Conservation (phyloP, 2,797 vertebrate genomes). For the Artibeus jamaicensis region DNA sequence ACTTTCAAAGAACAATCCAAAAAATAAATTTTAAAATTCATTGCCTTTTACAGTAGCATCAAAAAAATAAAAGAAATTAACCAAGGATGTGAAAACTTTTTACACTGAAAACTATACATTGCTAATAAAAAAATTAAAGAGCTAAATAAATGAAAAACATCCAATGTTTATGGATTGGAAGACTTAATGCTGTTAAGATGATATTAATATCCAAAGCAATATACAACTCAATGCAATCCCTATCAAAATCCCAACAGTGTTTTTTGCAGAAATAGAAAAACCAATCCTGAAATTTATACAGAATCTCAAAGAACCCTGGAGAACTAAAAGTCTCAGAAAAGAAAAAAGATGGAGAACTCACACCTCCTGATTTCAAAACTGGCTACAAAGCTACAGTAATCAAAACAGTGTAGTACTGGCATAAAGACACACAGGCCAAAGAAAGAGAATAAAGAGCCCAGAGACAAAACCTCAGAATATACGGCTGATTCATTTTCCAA, state of each 20-base stretch:
- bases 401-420: not conserved
- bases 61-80: not conserved
- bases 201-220: not conserved
- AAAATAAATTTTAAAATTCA: not conserved
- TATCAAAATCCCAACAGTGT: not conserved
- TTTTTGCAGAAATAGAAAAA: not conserved
- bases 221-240: not conserved
- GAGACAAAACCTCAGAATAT: not conserved
- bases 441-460: not conserved
- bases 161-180: not conserved
- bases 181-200: not conserved
- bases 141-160: not conserved
- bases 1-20: not conserved
- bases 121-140: not conserved
- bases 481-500: not conserved
- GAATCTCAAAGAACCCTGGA: not conserved
- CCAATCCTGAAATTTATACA: not conserved
- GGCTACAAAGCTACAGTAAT: not conserved
- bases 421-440: not conserved
- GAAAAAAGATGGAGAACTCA: not conserved
- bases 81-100: not conserved
- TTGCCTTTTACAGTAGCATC: not conserved
- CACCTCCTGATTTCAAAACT: not conserved
- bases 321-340: not conserved
- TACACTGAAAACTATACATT: not conserved